phyloP scores from a whole-genome alignment of 2,797 vertebrate genomes.

The Acropternis orthonyx region DNA sequence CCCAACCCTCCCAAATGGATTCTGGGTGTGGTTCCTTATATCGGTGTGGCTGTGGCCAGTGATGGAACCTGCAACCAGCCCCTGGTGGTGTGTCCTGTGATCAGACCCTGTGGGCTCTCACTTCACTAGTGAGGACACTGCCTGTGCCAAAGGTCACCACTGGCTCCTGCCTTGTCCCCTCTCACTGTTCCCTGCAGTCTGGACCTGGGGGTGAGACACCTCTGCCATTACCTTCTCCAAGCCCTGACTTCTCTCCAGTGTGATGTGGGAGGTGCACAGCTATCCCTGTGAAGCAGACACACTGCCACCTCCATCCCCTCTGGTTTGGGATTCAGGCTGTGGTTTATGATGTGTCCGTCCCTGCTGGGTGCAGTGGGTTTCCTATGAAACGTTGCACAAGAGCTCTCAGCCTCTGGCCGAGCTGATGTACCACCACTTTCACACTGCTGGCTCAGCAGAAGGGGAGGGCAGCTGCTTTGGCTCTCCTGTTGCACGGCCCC shows the following conservation, averaged over 20 bases:
- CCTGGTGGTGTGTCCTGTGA: not conserved
- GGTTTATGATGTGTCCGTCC: accelerated
- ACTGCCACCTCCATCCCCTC: not conserved
- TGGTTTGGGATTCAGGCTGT: not conserved
- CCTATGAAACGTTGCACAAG: not conserved
- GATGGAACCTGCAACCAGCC: not conserved
- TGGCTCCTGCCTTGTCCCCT: not conserved
- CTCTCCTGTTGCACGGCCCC: accelerated
- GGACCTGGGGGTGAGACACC: not conserved
- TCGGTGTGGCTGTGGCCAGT: not conserved
- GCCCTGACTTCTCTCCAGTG: not conserved
- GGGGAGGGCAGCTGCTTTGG: not conserved
- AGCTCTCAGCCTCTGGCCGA: not conserved
- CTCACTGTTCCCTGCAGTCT: not conserved
- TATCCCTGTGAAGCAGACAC: not conserved
- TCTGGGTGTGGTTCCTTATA: not conserved
- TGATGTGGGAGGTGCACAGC: accelerated
- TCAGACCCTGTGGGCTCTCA: not conserved
- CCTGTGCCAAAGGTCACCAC: not conserved
- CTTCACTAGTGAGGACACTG: not conserved
- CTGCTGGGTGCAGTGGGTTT: not conserved
- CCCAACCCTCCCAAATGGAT: not conserved
- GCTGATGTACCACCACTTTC: accelerated
- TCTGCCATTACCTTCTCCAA: not conserved
- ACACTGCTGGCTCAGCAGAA: not conserved